These are phyloP conservation scores for Tanytarsus gracilentus DNA, from an alignment of 2,888 invertebrate species.

Conservation along the genomic window DNA sequence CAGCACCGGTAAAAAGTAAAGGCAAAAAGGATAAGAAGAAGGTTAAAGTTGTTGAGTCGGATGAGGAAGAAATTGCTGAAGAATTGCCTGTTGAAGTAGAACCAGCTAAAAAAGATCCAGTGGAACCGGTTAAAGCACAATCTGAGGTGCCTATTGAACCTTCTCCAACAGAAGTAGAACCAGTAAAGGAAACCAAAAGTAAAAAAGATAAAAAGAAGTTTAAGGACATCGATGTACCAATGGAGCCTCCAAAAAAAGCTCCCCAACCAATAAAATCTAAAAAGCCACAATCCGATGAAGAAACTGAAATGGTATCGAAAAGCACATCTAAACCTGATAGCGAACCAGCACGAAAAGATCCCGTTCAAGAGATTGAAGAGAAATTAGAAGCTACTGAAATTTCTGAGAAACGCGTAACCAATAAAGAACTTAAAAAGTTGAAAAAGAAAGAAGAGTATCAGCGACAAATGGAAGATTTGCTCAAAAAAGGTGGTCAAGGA, in stretches of 20 bases:
- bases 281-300: neutral
- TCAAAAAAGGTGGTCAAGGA: constrained; percentile 80
- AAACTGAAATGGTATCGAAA: no score
- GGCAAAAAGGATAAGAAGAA: constrained; percentile 32
- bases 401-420: constrained; percentile 69
- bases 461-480: constrained; percentile 73
- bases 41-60: constrained; percentile 33
- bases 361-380: neutral
- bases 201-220: no score
- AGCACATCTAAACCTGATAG: no score
- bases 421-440: constrained; percentile 84
- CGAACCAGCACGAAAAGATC: no score
- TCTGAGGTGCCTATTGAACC: constrained; percentile 31
- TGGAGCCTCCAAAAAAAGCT: no score
- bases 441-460: constrained; percentile 86
- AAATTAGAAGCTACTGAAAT: constrained; percentile 30
- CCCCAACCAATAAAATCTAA: no score
- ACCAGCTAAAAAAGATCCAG: constrained; percentile 30
- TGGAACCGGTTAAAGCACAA: neutral
- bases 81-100: constrained; percentile 46
- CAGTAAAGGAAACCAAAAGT: neutral
- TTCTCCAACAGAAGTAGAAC: constrained; percentile 30
- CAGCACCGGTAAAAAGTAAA: constrained; percentile 23
- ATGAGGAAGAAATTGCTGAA: constrained; percentile 42
- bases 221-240: no score